These are phyloP conservation scores for Ginglymostoma cirratum DNA, from an alignment of 2,113 vertebrate genomes.

Conservation along the genomic window DNA sequence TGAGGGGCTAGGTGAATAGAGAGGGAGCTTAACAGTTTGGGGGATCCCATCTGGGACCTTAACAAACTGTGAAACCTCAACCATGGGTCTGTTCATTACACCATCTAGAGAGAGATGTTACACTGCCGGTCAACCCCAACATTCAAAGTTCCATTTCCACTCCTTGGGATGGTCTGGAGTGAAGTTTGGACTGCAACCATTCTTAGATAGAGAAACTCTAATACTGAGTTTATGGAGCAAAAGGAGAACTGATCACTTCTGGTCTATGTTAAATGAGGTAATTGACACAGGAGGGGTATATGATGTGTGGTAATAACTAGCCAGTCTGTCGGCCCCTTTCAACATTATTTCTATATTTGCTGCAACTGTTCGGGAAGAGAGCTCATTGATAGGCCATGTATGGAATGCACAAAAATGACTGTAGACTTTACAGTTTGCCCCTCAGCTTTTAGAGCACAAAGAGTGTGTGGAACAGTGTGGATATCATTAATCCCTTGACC, in stretches of 20 bases:
- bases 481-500: background rate
- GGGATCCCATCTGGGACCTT: too few relatives aligned
- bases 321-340: background rate
- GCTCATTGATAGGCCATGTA: background rate
- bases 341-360: background rate
- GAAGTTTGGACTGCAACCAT: background rate
- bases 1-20: too few relatives aligned
- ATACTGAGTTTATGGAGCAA: background rate
- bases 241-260: background rate
- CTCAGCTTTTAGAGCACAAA: background rate
- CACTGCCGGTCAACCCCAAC: background rate
- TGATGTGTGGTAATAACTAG: background rate
- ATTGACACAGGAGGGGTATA: background rate
- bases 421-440: background rate
- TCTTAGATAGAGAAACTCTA: background rate
- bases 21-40: too few relatives aligned
- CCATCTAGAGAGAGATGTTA: background rate
- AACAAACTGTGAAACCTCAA: too few relatives aligned
- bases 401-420: background rate
- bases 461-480: background rate
- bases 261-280: background rate
- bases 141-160: background rate
- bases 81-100: too few relatives aligned
- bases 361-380: background rate
- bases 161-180: background rate